phyloP scores from a whole-genome alignment of 1,140 invertebrate species.

The Contarinia nasturtii region DNA sequence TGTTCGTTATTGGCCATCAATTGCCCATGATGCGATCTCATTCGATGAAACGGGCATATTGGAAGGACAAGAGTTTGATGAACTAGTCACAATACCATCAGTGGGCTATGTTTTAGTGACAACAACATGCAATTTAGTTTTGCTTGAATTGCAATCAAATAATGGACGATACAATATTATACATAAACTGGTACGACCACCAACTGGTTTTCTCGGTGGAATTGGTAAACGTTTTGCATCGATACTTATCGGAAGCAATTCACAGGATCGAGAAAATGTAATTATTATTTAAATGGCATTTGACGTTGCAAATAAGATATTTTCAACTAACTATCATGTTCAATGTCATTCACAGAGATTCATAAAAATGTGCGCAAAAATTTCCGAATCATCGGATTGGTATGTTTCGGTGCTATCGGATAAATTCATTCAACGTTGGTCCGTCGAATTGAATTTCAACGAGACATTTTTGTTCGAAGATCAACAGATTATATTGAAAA shows the following conservation, averaged over 20 bases:
- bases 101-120: constrained; percentile 72
- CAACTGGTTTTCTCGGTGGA: constrained; percentile 73
- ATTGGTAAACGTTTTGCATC: constrained; percentile 67
- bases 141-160: constrained; percentile 41
- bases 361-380: constrained; percentile 16
- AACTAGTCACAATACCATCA: constrained; percentile 44
- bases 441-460: constrained; percentile 14
- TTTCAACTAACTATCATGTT: background rate
- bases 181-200: constrained; percentile 50
- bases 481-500: constrained; percentile 13
- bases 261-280: constrained; percentile 56
- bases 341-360: constrained; percentile 7
- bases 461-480: constrained; percentile 21
- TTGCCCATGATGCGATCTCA: constrained; percentile 73
- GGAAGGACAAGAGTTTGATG: constrained; percentile 66
- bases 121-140: constrained; percentile 71
- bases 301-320: background rate
- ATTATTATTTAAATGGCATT: constrained; percentile 16
- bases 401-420: constrained; percentile 15
- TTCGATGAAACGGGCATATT: constrained; percentile 68
- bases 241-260: constrained; percentile 60
- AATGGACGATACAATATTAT: constrained; percentile 43
- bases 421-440: constrained; percentile 18
- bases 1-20: constrained; percentile 75
- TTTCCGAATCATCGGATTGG: constrained; percentile 3